Base-by-base conservation (phyloP, 2,113 vertebrate species). In the Anarhynchus alexandrinus region DNA sequence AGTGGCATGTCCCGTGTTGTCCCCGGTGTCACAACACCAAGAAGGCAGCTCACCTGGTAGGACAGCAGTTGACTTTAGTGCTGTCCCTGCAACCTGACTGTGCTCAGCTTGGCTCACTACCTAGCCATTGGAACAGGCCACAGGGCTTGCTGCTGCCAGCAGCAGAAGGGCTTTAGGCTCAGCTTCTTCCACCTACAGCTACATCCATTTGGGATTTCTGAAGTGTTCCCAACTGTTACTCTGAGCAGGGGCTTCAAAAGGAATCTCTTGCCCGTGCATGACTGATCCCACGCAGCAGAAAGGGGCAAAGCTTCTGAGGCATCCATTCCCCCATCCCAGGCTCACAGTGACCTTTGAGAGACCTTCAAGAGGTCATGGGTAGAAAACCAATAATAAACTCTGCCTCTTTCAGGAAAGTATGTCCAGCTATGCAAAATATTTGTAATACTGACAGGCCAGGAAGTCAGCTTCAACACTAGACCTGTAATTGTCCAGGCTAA, bases 81-180 rank as follows among this genome's bases (percentile, higher is more conserved):
- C 49, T 51, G 49, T 13, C 49, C 49, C 22, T 25, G 49, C 49
- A 51, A 25, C 49, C 22, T 13, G 12, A 25, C 22, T 25, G 22
- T 7, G 49, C 49, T 51, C 49, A 51, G 49, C 49, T 23, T 13
- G 49, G 49, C 12, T 51, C 23, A 7, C 49, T 25, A 5, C 27
- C 25, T 7, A 0, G 14, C 17, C 1, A 0, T 0, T 22, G 81
- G 32, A 64, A 45, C 38, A 5, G 58, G n/a, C 49, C 62, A 15
- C 67, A 54, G 61, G 25, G 12, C 2, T 23, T 59, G 54, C 43
- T 34, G 9, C 20, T 29, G 72, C 43, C 1, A 6, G 38, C 7
- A 5, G 76, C 89, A 59, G 42, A 67, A 51, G 38, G 25, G 55
- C 23, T 84, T 81, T 38, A 38, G 34, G 43, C 70, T 69, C 82